Evolutionary conservation across 1,140 invertebrate genomes (phyloP).

Genomic region (Coelopa frigida): DNA sequence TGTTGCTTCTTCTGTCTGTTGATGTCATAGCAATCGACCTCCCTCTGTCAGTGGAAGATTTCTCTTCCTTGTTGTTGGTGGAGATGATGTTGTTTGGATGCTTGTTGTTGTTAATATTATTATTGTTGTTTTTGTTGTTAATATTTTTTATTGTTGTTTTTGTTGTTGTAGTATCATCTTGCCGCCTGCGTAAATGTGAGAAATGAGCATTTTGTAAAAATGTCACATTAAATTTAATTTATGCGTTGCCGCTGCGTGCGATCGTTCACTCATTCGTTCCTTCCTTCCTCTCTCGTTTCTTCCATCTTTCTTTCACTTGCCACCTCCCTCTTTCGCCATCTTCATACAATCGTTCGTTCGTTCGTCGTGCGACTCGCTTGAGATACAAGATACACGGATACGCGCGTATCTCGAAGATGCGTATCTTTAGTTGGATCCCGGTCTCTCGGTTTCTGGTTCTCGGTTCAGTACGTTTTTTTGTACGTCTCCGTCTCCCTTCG

Average conservation of each 20-base stretch:
- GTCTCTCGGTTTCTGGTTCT: neutral
- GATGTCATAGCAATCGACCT: too few relatives aligned
- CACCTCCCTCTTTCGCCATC: constrained; percentile 7
- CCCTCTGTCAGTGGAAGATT: too few relatives aligned
- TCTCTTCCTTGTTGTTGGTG: too few relatives aligned
- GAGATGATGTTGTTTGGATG: constrained; percentile 6
- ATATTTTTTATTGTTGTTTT: neutral
- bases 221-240: constrained; percentile 45
- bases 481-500: neutral
- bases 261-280: constrained; percentile 5
- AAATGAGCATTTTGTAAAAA: constrained; percentile 45
- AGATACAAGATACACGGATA: constrained; percentile 6
- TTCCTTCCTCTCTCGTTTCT: constrained; percentile 10
- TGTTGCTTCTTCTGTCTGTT: too few relatives aligned
- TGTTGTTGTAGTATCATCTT: neutral
- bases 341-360: constrained; percentile 10
- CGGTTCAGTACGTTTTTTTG: neutral
- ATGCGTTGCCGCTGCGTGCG: constrained; percentile 21
- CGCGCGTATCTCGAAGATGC: neutral
- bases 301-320: too few relatives aligned
- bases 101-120: constrained; percentile 5
- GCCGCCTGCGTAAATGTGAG: constrained; percentile 23
- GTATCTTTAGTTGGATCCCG: neutral
- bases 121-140: constrained; percentile 5
- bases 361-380: neutral